Evolutionary conservation across 53 echinoderm and acorn worm genomes (phyloP), one percentile per base, ranked within the genome.

Genomic region (Pentamera pediparva): DNA sequence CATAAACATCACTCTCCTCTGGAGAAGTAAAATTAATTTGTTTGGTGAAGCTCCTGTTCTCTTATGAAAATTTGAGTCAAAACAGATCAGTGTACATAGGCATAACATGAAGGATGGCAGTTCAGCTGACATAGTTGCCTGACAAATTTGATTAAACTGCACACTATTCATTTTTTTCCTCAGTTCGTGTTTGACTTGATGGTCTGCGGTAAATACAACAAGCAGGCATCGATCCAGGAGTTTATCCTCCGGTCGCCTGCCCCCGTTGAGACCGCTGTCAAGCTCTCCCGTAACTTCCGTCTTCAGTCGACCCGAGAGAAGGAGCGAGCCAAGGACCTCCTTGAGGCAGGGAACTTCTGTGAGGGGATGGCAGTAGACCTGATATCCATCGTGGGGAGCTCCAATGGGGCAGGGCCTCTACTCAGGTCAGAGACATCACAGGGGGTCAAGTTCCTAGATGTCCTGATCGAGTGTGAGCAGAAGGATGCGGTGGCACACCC

Each of bases 131-230:
- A n/a, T n/a, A n/a, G n/a, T n/a, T n/a, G n/a, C n/a, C n/a, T n/a
- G n/a, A n/a, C n/a, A n/a, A n/a, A n/a, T n/a, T n/a, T n/a, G n/a
- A 45, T 45, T 45, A 17, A 5, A 52, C 25, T 52, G 19, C 1
- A 15, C 19, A 21, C 15, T 35, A 15, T 43, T 25, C 47, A 41
- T 60, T 59, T 55, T 39, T 56, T 54, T 33, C 13, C 78, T 64
- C 77, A 95, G 96, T 95, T 95, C 85, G 91, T 95, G 5, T 95
- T 95, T 83, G 96, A 95, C 50, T 51, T 95, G 35, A 95, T 95
- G 96, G 96, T 95, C 3, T 87, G 90, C 55, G 96, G 96, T 20
- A 69, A 85, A 28, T 87, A 85, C 73, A 88, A 85, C 61, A 85
- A 85, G 69, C 82, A 88, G 27, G 76, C 75, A 31, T 85, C 96